Conservation (phyloP, 2,888 invertebrate genomes). For the Epiperipatus broadwayi region DNA sequence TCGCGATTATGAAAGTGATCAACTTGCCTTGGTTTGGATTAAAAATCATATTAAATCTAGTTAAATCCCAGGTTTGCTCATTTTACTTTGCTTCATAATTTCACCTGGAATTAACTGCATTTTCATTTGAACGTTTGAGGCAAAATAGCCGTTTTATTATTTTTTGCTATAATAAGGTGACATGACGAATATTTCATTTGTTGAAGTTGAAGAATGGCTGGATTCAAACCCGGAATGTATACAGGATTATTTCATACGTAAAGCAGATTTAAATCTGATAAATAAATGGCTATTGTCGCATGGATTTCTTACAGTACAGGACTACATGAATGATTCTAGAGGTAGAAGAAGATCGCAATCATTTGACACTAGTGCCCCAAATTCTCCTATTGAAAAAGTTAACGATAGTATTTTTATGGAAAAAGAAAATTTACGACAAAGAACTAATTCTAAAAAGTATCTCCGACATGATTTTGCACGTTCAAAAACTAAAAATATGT, state of each 20-base stretch:
- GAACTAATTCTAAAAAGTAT: slow-evolving; percentile 32
- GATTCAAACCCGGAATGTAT: slow-evolving; percentile 31
- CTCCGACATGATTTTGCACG: slow-evolving; percentile 34
- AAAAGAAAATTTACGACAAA: too few relatives aligned
- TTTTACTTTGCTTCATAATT: too few relatives aligned
- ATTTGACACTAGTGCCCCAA: slow-evolving; percentile 14
- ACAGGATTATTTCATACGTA: slow-evolving; percentile 32
- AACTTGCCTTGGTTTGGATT: too few relatives aligned
- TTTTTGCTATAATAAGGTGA: too few relatives aligned
- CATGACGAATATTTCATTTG: slow-evolving; percentile 20
- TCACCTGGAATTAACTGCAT: too few relatives aligned
- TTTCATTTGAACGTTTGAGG: too few relatives aligned
- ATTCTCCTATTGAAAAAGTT: slow-evolving; percentile 15
- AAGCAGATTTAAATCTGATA: slow-evolving; percentile 31
- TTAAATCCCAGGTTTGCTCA: too few relatives aligned
- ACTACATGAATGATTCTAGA: slow-evolving; percentile 22
- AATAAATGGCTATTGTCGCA: slow-evolving; percentile 33
- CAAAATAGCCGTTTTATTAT: too few relatives aligned
- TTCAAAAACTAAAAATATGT: slow-evolving; percentile 32
- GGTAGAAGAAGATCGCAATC: slow-evolving; percentile 18
- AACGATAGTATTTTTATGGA: too few relatives aligned
- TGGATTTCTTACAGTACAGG: slow-evolving; percentile 30
- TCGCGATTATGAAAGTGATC: too few relatives aligned
- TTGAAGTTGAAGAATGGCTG: slow-evolving; percentile 33
- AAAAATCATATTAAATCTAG: too few relatives aligned